phyloP scores from a whole-genome alignment of 2,113 vertebrate species.

The Xyliphius kryptos region DNA sequence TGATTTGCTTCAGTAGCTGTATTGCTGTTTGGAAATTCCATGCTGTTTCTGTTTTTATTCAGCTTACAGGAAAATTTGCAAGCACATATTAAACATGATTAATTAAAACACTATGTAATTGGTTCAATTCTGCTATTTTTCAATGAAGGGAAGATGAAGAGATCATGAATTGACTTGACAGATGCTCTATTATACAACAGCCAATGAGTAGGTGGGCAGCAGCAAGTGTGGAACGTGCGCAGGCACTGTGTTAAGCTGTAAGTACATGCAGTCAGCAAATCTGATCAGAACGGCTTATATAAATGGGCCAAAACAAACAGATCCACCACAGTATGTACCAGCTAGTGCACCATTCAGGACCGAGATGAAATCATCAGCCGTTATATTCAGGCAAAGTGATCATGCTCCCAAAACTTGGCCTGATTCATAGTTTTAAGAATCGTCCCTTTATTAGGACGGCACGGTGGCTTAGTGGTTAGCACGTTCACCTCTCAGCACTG shows the following conservation, averaged over 20 bases:
- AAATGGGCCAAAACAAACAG: conserved; percentile 21
- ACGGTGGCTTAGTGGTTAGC: too few species aligned
- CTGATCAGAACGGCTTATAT: conserved; percentile 25
- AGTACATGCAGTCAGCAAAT: conserved; percentile 14
- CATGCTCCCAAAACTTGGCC: too few species aligned
- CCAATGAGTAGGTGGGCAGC: conserved; percentile 7
- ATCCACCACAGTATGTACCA: background rate
- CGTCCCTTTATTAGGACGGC: too few species aligned
- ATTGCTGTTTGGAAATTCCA: background rate
- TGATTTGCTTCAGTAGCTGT: background rate
- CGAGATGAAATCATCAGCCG: background rate
- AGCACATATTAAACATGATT: too few species aligned
- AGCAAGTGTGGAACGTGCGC: background rate
- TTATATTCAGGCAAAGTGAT: background rate
- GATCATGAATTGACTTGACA: conserved; percentile 7
- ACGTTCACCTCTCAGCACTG: too few species aligned
- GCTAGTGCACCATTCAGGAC: background rate
- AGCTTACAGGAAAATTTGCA: too few species aligned
- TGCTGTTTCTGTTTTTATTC: background rate
- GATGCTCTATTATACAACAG: conserved; percentile 10
- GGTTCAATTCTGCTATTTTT: background rate
- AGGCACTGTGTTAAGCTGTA: conserved; percentile 21
- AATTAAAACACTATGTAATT: background rate
- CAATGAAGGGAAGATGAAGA: conserved; percentile 9
- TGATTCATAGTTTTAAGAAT: too few species aligned